phyloP scores from a whole-genome alignment of 2,888 invertebrate species.

The Mesorhabditis sp. region DNA sequence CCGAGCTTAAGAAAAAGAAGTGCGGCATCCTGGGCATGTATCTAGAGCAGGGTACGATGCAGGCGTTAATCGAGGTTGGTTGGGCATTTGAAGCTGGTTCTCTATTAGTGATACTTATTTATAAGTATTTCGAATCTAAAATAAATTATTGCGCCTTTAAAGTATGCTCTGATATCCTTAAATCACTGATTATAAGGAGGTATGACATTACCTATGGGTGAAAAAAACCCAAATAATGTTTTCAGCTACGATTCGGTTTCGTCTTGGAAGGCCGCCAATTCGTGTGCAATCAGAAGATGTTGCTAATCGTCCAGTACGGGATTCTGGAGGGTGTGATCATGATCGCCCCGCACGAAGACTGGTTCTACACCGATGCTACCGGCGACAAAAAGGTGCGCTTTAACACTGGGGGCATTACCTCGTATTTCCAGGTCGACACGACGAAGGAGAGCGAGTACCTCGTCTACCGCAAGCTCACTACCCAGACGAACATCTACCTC shows the following conservation, averaged over 20 bases:
- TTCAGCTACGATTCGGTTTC: too few species aligned
- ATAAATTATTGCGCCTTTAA: too few species aligned
- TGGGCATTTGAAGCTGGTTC: neutral
- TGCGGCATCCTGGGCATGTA: neutral
- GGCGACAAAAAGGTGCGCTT: neutral
- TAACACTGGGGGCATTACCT: neutral
- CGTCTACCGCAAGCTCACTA: neutral
- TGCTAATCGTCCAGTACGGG: neutral
- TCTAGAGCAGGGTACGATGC: neutral
- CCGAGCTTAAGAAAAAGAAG: neutral
- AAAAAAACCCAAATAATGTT: too few species aligned
- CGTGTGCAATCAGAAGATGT: neutral
- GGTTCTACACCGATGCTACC: neutral
- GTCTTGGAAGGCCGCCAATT: neutral
- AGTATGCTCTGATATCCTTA: too few species aligned
- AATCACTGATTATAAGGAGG: too few species aligned
- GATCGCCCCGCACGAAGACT: conserved; percentile 2
- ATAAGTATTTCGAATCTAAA: neutral
- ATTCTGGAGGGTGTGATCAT: neutral
- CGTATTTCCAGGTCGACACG: neutral
- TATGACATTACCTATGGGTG: too few species aligned
- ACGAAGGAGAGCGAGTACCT: conserved; percentile 1
- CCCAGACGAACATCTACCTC: neutral
- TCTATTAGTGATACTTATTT: neutral
- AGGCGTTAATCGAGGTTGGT: neutral